Base-by-base conservation (phyloP, 2,113 vertebrate species). In the Cynocephalus volans region DNA sequence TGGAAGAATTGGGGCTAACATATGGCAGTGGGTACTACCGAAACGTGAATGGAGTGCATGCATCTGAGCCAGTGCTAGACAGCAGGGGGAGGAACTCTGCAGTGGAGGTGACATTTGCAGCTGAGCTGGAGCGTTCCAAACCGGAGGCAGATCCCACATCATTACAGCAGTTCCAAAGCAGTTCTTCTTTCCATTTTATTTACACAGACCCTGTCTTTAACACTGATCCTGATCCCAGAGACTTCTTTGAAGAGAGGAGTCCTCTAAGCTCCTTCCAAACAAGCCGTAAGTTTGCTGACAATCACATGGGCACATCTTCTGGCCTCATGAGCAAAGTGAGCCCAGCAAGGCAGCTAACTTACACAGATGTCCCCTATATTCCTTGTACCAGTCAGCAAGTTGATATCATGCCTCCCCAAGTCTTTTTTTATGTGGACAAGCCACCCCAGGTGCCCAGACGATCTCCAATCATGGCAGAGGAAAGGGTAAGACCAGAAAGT, bases 371-470 rank as follows among this genome's bases (percentile, higher is more conserved):
- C 19, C 99, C 99, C 0, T 98, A 98, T 0, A 98, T 99, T 96
- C 98, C 99, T 0, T 97, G 98, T 3, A 54, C 70, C 7, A 96
- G 33, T 0, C 76, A 97, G 58, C 96, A 60, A 1, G 93, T 97
- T 31, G 97, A 98, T 31, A 97, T 75, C 0, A 99, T 98, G 93
- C 89, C 99, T 56, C 97, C 99, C 0, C 98, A 99, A 3, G 82
- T 98, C 0, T 98, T 99, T 64, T 99, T 99, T 60, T 99, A 99
- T 1, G 86, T 99, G 86, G 99, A 99, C 87, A 98, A 98, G 56
- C 98, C 99, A 3, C 98, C 98, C 0, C 67, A 97, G 95, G 58
- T 98, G 84, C 96, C 97, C 0, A 72, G 97, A 95, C 45, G 91
- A 13, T 56, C 97, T 0, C 96, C 89, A 0, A 86, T 11, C 10